Conservation (phyloP, 2,797 vertebrate species). For the Coilia nasus region DNA sequence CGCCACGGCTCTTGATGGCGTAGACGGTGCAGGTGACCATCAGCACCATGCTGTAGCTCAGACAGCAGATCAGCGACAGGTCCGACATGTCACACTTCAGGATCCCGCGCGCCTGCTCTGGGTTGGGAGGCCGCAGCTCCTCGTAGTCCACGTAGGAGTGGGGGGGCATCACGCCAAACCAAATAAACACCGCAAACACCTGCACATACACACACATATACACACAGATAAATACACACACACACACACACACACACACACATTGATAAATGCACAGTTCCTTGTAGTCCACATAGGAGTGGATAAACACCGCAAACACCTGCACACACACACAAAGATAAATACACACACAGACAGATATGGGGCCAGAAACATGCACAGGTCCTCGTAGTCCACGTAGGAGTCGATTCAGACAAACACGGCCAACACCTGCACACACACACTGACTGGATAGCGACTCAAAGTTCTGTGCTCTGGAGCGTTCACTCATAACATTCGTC, state of each 20-base stretch:
- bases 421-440: too few relatives aligned
- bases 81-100: constrained; percentile 98
- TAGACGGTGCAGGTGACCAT: constrained; percentile 99
- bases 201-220: constrained; percentile 39
- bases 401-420: too few relatives aligned
- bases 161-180: constrained; percentile 83
- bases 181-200: constrained; percentile 79
- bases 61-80: constrained; percentile 92
- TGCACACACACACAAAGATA: neutral
- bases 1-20: constrained; percentile 94
- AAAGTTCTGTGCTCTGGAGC: too few relatives aligned
- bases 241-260: neutral
- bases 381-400: too few relatives aligned
- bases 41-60: constrained; percentile 95
- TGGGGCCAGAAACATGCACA: too few relatives aligned
- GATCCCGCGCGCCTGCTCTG: constrained; percentile 84
- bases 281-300: too few relatives aligned
- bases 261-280: neutral
- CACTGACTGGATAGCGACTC: too few relatives aligned
- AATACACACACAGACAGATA: neutral
- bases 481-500: too few relatives aligned
- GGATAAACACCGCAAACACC: neutral
- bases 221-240: neutral
- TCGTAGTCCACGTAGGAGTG: constrained; percentile 88
- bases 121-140: constrained; percentile 85